Evolutionary conservation across 1,140 invertebrate genomes (phyloP), one percentile per base, ranked within the genome.

Genomic region (Neodiprion virginianus): DNA sequence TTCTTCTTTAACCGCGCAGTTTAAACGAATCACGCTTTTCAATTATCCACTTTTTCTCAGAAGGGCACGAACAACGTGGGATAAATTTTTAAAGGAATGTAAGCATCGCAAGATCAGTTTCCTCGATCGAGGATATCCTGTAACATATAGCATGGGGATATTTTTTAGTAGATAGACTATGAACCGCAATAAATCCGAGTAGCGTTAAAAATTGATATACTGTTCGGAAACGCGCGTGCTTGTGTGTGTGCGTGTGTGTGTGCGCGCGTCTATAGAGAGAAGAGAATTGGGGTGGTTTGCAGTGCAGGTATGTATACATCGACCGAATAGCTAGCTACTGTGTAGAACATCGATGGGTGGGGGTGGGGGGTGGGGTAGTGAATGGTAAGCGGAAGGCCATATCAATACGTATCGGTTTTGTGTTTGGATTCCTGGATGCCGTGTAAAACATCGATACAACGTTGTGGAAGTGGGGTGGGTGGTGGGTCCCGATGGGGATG

Each of bases 181-280:
- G 81, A 86, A 78, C 78, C 75, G 77, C 79, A 77, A 84, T 86
- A 84, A 85, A 85, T 86, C 81, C 72, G 74, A 75, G 73, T 74
- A 75, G 78, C 82, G 81, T 85, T 84, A 86, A 87, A 87, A 86
- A 85, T 86, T 86, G 84, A 86, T 86, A 80, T 78, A 82, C 78
- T 77, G 79, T 80, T 79, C 83, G 84, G 85, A 86, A 86, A 80
- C 83, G 81, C 79, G 81, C 72, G 75, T 77, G 81, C 78, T 71
- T 50, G 67, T 48, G 50, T 69, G 69, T 47, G 28, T 40, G 28
- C 5, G 28, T 40, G 28, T 40, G 28, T 40, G 5, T 40, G 5
- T 40, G 73, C 72, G 75, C 72, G 17, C 17, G 1, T 40, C 28
- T 40, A 40, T 40, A 5, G 28, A 40, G 28, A 40, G 28, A 40